These are phyloP conservation scores for Poicephalus gulielmi DNA, from an alignment of 2,113 vertebrate genomes.

Conservation along the genomic window DNA sequence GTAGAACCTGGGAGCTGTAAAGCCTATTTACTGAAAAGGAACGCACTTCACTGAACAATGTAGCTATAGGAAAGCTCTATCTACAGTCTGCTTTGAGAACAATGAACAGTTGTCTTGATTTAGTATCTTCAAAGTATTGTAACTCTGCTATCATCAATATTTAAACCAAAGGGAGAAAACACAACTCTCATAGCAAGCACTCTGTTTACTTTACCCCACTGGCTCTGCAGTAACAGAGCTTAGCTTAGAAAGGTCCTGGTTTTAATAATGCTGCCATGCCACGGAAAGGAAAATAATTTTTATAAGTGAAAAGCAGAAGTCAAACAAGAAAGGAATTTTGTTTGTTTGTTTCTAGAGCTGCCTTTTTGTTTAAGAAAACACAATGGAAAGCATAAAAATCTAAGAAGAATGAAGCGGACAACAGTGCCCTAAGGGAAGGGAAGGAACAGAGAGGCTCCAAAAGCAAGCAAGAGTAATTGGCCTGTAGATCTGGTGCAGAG, in stretches of 20 bases:
- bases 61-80: neutral
- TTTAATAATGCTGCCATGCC: neutral
- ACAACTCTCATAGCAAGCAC: neutral
- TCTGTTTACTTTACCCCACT: neutral
- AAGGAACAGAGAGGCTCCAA: conserved; percentile 4
- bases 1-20: neutral
- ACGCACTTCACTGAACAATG: conserved; percentile 12
- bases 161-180: neutral
- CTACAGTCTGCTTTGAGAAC: neutral
- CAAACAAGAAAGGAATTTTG: conserved; percentile 52
- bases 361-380: conserved; percentile 52
- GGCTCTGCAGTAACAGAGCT: neutral
- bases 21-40: neutral
- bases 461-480: neutral
- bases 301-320: conserved; percentile 7
- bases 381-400: conserved; percentile 39
- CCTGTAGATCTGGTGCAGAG: neutral
- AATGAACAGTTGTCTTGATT: neutral
- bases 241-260: neutral
- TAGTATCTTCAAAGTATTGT: neutral
- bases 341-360: conserved; percentile 46
- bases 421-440: conserved; percentile 13
- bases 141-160: neutral
- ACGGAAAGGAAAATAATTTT: neutral
- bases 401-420: conserved; percentile 30